These are phyloP conservation scores for Capreolus pygargus DNA, from an alignment of 2,113 vertebrate genomes.

Conservation along the genomic window DNA sequence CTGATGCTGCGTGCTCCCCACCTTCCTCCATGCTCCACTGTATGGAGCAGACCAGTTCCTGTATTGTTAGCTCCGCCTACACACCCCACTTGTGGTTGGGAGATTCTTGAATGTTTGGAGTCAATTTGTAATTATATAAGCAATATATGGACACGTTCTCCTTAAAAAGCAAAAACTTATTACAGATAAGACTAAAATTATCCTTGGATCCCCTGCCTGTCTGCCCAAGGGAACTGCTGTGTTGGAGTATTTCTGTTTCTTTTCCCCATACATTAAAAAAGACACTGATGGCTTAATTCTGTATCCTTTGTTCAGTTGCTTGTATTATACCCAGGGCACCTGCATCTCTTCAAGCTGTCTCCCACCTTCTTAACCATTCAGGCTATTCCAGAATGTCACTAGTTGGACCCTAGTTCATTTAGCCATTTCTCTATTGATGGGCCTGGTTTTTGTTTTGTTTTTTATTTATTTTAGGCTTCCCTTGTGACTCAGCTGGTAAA, in stretches of 20 bases:
- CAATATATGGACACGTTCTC: neutral
- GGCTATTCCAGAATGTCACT: neutral
- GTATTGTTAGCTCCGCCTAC: neutral
- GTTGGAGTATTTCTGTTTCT: neutral
- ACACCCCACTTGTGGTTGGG: neutral
- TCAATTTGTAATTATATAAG: neutral
- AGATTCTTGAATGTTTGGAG: neutral
- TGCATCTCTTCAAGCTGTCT: too few relatives aligned
- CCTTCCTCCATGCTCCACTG: neutral
- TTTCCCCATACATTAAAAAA: neutral
- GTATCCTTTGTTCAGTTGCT: neutral
- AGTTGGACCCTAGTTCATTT: neutral
- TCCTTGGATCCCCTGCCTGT: neutral
- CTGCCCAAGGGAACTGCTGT: neutral
- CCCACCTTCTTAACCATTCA: neutral
- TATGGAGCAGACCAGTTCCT: neutral
- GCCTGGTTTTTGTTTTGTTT: neutral
- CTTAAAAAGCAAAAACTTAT: neutral
- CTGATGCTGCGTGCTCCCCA: accelerated
- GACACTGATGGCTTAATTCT: neutral
- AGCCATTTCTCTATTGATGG: neutral
- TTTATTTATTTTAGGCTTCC: neutral
- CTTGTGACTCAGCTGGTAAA: neutral
- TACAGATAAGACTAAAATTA: neutral
- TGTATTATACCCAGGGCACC: neutral